These are phyloP conservation scores for Novumbra hubbsi DNA, from an alignment of 2,797 vertebrate species.

Conservation along the genomic window DNA sequence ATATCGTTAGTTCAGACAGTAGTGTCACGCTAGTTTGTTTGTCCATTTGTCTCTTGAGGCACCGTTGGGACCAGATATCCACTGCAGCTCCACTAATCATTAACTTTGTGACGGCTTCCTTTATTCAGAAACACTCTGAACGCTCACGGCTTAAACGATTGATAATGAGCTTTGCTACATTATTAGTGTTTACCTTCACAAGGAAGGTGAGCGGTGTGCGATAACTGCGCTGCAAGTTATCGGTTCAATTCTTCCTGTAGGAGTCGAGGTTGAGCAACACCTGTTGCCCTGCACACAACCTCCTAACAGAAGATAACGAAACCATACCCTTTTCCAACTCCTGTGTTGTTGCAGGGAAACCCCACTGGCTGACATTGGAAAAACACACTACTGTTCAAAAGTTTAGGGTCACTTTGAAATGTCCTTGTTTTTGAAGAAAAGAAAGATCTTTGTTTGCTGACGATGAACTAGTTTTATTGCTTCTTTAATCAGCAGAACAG, in stretches of 20 bases:
- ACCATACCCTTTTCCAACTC: conserved; percentile 37
- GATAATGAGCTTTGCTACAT: conserved; percentile 46
- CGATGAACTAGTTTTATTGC: no score
- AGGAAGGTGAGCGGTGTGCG: conserved; percentile 57
- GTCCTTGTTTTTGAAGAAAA: no score
- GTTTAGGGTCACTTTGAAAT: no score
- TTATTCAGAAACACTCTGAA: conserved; percentile 42
- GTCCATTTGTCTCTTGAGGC: conserved; percentile 24
- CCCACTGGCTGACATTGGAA: conserved; percentile 54
- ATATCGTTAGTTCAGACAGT: not conserved
- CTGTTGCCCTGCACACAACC: conserved; percentile 58
- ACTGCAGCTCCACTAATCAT: conserved; percentile 48
- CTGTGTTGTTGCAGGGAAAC: conserved; percentile 50
- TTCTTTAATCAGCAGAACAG: no score
- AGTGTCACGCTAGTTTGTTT: conserved; percentile 24
- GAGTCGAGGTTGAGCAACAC: conserved; percentile 63
- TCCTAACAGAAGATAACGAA: conserved; percentile 62
- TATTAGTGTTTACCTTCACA: conserved; percentile 59
- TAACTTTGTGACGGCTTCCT: conserved; percentile 53
- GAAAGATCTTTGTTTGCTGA: no score
- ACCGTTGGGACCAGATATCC: conserved; percentile 34
- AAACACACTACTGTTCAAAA: not conserved
- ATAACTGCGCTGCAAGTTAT: conserved; percentile 49
- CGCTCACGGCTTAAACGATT: conserved; percentile 50
- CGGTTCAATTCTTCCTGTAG: conserved; percentile 38